Evolutionary conservation across 2,113 vertebrate species (phyloP), one percentile per base, ranked within the genome.

Genomic region (Xenopus borealis): DNA sequence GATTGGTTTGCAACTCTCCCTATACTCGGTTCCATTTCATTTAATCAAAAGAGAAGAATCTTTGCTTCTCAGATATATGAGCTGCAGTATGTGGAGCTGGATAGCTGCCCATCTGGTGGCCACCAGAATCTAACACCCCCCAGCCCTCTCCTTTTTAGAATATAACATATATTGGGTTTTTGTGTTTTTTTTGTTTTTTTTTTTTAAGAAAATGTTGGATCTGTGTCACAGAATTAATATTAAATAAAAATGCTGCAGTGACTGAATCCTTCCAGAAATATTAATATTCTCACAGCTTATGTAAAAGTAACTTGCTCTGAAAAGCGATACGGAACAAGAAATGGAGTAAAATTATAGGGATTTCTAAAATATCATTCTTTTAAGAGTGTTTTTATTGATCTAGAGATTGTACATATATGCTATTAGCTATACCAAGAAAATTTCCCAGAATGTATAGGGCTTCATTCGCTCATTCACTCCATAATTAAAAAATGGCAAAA

Each of bases 281-380:
- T 89, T 88, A 88, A 75, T 80, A 81, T 81, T 50, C 78, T 83
- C 75, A 55, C 62, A 80, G 86, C 86, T 84, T 78, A 79, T 83
- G 71, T 83, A 79, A 80, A 85, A 88, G 83, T 88, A 84, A 86
- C 47, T 90, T 90, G 86, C 81, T 87, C 86, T 85, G 88, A 85
- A 88, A 82, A 89, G 12, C 18, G 53, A 55, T 55, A n/a, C 1
- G 17, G 53, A 55, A 55, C 53, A n/a, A n/a, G 83, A 87, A 90
- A 89, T 90, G 88, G 89, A 71, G 80, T 86, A 83, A 85, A 45
- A 73, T 82, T 85, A n/a, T 55, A n/a, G 86, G 85, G 84, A 88
- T 91, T 89, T 89, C 86, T 89, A 86, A 87, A 88, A 86, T 88
- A 87, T 86, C 89, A 86, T 91, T 89, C 85, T 88, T 40, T 40